phyloP scores from a whole-genome alignment of 2,888 invertebrate species.

The Harmothoe impar region DNA sequence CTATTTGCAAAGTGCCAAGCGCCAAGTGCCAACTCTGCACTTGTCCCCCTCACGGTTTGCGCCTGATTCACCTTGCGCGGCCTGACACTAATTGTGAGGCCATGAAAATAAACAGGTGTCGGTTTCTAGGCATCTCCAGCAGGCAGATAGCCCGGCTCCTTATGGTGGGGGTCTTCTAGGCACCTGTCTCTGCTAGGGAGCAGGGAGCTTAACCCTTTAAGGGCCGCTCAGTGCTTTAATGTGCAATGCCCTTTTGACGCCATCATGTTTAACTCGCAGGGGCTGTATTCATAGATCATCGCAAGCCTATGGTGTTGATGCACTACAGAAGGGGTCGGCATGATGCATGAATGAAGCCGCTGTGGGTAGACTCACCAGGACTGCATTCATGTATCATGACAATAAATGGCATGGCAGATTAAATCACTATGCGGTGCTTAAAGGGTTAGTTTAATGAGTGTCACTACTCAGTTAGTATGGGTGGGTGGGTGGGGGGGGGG shows the following conservation, averaged over 20 bases:
- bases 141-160: not conserved
- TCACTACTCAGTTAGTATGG: not conserved
- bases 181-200: not conserved
- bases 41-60: slow-evolving; percentile 15
- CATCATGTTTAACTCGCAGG: too few species aligned
- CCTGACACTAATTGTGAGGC: slow-evolving; percentile 45
- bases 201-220: too few species aligned
- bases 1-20: slow-evolving; percentile 45
- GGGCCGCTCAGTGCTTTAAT: too few species aligned
- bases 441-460: not conserved
- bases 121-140: slow-evolving; percentile 44
- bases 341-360: too few species aligned
- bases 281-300: too few species aligned
- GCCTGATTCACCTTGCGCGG: not conserved
- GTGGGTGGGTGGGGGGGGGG: not conserved
- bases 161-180: not conserved
- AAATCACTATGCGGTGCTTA: too few species aligned
- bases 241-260: too few species aligned
- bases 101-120: slow-evolving; percentile 30
- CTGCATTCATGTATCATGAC: too few species aligned
- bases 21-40: slow-evolving; percentile 30
- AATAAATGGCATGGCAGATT: too few species aligned
- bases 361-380: too few species aligned
- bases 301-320: too few species aligned
- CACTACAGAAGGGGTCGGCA: too few species aligned